Conservation (phyloP, 2,113 vertebrate genomes). For the Caranx ignobilis region DNA sequence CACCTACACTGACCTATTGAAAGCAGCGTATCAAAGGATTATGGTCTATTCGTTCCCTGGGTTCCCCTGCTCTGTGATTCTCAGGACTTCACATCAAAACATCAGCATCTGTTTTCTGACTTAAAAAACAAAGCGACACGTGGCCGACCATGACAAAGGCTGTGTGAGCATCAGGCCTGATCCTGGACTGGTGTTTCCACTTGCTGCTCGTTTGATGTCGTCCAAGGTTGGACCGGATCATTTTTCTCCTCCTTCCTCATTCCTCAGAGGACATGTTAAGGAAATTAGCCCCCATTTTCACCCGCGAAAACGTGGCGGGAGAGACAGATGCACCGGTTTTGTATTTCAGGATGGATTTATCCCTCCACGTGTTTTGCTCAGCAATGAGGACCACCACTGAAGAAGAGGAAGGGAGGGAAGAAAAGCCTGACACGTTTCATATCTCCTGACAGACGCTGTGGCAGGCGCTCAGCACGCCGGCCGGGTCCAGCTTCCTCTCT, state of each 20-base stretch:
- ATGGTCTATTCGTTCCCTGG: too few species aligned
- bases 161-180: not conserved
- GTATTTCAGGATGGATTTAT: not conserved
- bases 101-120: too few species aligned
- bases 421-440: not conserved
- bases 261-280: too few species aligned
- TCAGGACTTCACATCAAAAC: not conserved
- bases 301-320: not conserved
- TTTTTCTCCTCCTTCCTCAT: too few species aligned
- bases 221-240: too few species aligned
- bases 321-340: not conserved
- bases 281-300: too few species aligned
- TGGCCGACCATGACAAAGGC: too few species aligned
- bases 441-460: slow-evolving; percentile 1
- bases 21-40: not conserved
- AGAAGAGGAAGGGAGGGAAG: too few species aligned
- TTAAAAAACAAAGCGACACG: too few species aligned
- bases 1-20: not conserved
- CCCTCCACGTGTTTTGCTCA: too few species aligned
- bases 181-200: not conserved
- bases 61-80: not conserved
- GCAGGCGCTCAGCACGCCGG: not conserved
- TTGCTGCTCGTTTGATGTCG: not conserved
- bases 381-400: too few species aligned
- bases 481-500: not conserved